Base-by-base conservation (phyloP, 2,113 vertebrate genomes). In the Myiozetetes cayanensis region DNA sequence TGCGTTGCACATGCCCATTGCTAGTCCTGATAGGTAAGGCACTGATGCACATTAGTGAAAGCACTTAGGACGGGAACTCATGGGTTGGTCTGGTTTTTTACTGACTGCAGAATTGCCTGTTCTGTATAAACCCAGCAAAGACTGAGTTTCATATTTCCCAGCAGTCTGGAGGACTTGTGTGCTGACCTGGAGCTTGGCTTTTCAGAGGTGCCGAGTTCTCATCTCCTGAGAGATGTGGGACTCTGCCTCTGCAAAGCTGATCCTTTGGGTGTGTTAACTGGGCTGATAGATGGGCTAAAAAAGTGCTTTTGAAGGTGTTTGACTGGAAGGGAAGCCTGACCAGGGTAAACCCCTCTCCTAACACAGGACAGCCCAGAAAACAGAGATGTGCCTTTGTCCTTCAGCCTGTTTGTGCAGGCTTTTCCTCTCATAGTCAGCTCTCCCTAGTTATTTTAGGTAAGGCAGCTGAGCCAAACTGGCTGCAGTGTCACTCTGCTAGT, bases 1-100 rank as follows among this genome's bases (percentile, higher is more conserved):
- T 5, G 59, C 59, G 47, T 23, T 49, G 62, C 47, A 24, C 0
- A 0, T 61, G 44, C 12, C 65, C 18, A 1, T 24, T 37, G 3
- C 49, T 41, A 4, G 8, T 71, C 33, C 23, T 83, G 55, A 4
- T 80, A 72, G 39, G n/a, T 46, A 39, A 61, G 25, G 67, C 53
- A 67, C 61, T 19, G 30, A 30, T 14, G 18, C 9, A 20, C 6
- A 2, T 41, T 37, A 43, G 25, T n/a, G 65, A 78, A 46, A 70
- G 84, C 56, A 59, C 50, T 87, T 77, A 18, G n/a, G 31, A 25
- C 1, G 5, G 41, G 16, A 25, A 9, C 58, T 75, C 12, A 28
- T 0, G 0, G 49, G 37, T 37, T 41, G 30, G 20, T 31, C 76
- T 43, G 39, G 2, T 4, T 65, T 52, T 75, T 50, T 41, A 33